phyloP scores from a whole-genome alignment of 2,113 vertebrate species.

The Agapornis roseicollis region DNA sequence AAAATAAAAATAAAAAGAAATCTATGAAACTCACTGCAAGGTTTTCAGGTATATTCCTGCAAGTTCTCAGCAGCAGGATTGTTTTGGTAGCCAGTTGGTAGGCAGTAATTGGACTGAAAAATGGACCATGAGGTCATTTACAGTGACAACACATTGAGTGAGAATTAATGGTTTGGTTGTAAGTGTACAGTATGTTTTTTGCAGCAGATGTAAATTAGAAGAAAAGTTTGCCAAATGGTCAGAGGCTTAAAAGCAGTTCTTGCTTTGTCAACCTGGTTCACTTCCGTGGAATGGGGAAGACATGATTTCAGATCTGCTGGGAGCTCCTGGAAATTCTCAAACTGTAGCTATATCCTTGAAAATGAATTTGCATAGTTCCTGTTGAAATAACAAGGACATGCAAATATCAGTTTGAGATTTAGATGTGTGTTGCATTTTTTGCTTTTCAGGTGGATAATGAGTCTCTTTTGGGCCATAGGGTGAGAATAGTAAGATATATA shows the following conservation, averaged over 20 bases:
- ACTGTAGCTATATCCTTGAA: conserved; percentile 9
- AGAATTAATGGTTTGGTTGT: conserved; percentile 15
- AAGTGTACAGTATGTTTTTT: background rate
- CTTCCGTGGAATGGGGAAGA: background rate
- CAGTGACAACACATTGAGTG: background rate
- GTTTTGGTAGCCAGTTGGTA: background rate
- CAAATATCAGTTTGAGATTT: conserved; percentile 47
- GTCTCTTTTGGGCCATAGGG: conserved; percentile 49
- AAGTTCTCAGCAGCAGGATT: background rate
- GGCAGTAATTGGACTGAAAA: conserved; percentile 46
- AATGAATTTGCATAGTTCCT: conserved; percentile 11
- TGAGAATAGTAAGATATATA: conserved; percentile 8
- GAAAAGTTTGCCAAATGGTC: background rate
- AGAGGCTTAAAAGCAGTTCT: background rate
- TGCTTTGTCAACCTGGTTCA: background rate
- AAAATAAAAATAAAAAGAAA: background rate
- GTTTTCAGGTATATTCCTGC: background rate
- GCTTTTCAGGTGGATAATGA: conserved; percentile 50
- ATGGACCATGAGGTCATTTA: background rate
- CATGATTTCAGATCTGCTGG: background rate
- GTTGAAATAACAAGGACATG: conserved; percentile 61
- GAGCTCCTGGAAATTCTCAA: conserved; percentile 6
- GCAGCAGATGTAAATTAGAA: background rate
- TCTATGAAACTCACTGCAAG: background rate
- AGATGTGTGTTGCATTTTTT: conserved; percentile 25